Conservation (phyloP, 1,140 invertebrate species). For the Sinella curviseta region DNA sequence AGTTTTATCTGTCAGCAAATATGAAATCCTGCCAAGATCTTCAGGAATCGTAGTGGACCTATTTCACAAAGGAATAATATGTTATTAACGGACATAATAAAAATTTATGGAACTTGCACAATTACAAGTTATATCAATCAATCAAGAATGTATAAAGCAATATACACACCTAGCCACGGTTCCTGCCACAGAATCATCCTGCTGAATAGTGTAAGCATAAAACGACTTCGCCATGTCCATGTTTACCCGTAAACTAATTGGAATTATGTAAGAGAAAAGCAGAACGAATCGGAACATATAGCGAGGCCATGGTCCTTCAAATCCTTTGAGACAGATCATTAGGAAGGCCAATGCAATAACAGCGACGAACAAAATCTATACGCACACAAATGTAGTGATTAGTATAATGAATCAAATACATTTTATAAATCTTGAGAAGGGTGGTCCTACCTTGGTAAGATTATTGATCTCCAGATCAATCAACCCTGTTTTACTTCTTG, state of each 20-base stretch:
- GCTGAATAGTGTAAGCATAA: constrained; percentile 95
- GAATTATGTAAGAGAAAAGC: constrained; percentile 98
- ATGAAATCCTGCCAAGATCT: constrained; percentile 93
- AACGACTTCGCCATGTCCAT: constrained; percentile 98
- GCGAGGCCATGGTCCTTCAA: constrained; percentile 92
- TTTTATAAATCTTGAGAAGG: not conserved
- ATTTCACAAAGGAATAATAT: not conserved
- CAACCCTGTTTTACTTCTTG: constrained; percentile 78
- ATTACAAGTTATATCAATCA: too few species aligned
- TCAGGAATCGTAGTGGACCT: constrained; percentile 96
- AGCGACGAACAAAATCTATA: constrained; percentile 78
- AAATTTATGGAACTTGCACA: not conserved
- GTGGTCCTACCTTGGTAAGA: constrained; percentile 87
- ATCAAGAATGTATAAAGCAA: not conserved
- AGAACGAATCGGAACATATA: constrained; percentile 96
- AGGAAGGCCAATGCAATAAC: constrained; percentile 87
- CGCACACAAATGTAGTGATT: constrained; percentile 24
- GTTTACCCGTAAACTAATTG: constrained; percentile 96
- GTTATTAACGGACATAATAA: not conserved
- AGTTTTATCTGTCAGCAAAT: constrained; percentile 95
- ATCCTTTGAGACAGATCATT: constrained; percentile 94
- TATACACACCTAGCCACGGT: constrained; percentile 77
- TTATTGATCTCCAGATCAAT: constrained; percentile 95
- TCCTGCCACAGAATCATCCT: constrained; percentile 86
- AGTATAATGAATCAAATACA: too few species aligned